These are phyloP conservation scores for Oryctes rhinoceros DNA, from an alignment of 1,140 invertebrate species.

Conservation along the genomic window DNA sequence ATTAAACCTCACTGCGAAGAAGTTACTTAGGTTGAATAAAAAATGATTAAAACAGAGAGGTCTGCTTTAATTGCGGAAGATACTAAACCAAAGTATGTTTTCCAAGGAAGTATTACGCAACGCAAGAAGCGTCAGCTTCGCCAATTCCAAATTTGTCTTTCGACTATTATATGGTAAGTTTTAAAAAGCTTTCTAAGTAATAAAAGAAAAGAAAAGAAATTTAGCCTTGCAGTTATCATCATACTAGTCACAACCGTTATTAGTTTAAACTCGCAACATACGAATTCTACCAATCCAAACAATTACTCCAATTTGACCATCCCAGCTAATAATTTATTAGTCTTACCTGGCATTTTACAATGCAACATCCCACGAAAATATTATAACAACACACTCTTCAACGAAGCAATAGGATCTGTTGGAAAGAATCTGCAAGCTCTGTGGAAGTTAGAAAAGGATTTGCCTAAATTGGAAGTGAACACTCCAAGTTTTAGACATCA, in stretches of 20 bases:
- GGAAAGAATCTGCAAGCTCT: slow-evolving; percentile 66
- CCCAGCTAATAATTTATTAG: slow-evolving; percentile 19
- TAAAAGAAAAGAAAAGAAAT: background rate
- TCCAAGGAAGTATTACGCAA: slow-evolving; percentile 68
- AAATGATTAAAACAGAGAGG: slow-evolving; percentile 46
- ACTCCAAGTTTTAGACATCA: slow-evolving; percentile 76
- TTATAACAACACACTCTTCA: slow-evolving; percentile 42
- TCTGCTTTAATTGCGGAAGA: slow-evolving; percentile 58
- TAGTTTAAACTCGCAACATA: background rate
- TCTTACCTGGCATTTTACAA: slow-evolving; percentile 51
- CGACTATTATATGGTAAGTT: slow-evolving; percentile 56
- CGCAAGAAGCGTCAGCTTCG: slow-evolving; percentile 67
- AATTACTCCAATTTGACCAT: slow-evolving; percentile 7
- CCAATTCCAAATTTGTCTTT: slow-evolving; percentile 76
- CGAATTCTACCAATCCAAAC: slow-evolving; percentile 36
- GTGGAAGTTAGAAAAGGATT: slow-evolving; percentile 64
- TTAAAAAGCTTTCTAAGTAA: background rate
- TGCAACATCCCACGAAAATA: background rate
- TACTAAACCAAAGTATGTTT: slow-evolving; percentile 68
- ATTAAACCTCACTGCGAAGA: background rate
- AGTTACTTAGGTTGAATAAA: background rate
- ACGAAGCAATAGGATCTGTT: slow-evolving; percentile 64
- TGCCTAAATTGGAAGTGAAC: slow-evolving; percentile 62
- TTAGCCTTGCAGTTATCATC: slow-evolving; percentile 41
- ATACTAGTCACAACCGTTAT: slow-evolving; percentile 20